Percentiles rank a stretch among this genome's conserved stretches.
Conservation (phyloP, 2,797 vertebrate species). For the Ceyx erithaca region DNA sequence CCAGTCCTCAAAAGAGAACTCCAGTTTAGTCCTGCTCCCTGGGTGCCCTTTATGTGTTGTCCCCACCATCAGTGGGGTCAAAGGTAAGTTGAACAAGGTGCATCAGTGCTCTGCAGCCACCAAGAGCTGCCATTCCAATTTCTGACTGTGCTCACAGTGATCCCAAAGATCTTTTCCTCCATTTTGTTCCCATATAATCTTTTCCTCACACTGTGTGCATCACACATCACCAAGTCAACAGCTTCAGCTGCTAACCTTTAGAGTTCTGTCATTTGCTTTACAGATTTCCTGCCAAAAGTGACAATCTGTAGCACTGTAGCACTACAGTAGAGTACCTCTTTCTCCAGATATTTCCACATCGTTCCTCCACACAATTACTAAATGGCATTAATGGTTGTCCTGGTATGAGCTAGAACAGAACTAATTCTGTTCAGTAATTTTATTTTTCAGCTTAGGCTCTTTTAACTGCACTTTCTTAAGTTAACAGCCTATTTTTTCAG, state of each 20-base stretch:
- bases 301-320: not conserved
- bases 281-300: not conserved
- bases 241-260: slow-evolving; percentile 53
- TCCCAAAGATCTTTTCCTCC: slow-evolving; percentile 38
- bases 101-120: not conserved
- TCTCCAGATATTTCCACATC: not conserved
- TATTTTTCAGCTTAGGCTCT: too few species aligned
- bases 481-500: not conserved
- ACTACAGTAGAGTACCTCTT: not conserved
- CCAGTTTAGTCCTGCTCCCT: slow-evolving; percentile 19
- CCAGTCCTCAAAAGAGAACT: slow-evolving; percentile 61
- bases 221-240: slow-evolving; percentile 44
- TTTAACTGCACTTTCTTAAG: too few species aligned
- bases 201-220: slow-evolving; percentile 28
- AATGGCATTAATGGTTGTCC: not conserved
- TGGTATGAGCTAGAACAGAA: not conserved
- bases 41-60: slow-evolving; percentile 45
- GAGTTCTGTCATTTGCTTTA: slow-evolving; percentile 18
- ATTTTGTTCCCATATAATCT: slow-evolving; percentile 51
- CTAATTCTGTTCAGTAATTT: too few species aligned
- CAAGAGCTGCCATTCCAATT: not conserved
- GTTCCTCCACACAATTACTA: not conserved
- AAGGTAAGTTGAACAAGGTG: not conserved
- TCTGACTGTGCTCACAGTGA: not conserved
- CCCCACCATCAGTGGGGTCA: not conserved